These are phyloP conservation scores for Thecocarcelia acutangulata DNA, from an alignment of 2,888 invertebrate genomes.

Conservation along the genomic window DNA sequence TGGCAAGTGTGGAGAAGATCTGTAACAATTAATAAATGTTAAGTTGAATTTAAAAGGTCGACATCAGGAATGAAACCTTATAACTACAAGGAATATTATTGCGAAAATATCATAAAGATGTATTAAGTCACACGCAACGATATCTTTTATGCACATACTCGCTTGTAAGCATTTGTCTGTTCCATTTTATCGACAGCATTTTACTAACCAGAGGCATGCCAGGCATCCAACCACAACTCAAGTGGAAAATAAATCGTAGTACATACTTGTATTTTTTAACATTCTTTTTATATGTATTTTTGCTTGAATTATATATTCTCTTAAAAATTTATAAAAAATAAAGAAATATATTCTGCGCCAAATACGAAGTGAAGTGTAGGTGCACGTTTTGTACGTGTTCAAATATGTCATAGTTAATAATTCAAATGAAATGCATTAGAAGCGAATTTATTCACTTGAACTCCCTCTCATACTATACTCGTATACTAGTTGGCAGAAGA, in stretches of 20 bases:
- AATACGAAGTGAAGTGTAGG: conserved; percentile 3
- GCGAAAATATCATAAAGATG: conserved; percentile 22
- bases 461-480: background rate
- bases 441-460: conserved; percentile 30
- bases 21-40: conserved; percentile 41
- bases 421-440: conserved; percentile 53
- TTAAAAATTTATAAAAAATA: background rate
- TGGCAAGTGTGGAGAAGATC: conserved; percentile 14
- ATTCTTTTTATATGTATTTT: background rate
- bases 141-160: too few species aligned
- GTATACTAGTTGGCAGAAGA: too few species aligned
- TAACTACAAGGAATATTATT: too few species aligned
- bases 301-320: background rate
- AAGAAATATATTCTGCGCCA: background rate
- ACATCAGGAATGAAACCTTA: too few species aligned
- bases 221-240: conserved; percentile 16
- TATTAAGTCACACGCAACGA: background rate
- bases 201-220: background rate
- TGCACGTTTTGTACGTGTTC: conserved; percentile 40
- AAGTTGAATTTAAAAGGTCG: too few species aligned
- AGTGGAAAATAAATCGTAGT: background rate
- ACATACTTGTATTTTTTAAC: background rate
- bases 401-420: conserved; percentile 60
- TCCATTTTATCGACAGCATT: background rate
- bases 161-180: background rate